Base-by-base conservation (phyloP, 2,888 invertebrate species). In the Cephus spinipes region DNA sequence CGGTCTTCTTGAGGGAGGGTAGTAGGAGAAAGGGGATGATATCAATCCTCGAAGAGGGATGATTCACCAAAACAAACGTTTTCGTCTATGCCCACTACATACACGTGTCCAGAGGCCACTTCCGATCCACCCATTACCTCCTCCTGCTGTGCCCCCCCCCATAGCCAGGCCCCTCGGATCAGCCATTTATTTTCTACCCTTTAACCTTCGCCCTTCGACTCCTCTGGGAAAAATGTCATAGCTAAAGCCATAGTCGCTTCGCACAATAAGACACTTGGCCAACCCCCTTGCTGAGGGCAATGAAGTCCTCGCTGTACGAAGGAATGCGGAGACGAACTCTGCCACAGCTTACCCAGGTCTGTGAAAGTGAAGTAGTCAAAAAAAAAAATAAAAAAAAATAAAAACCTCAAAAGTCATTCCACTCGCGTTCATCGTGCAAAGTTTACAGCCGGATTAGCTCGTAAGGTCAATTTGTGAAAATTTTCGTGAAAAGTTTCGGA, bases 181-280 rank as follows among this genome's bases (percentile, higher is more conserved):
- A 0, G 11, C 71, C 31, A 71, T 31, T 71, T 30, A 31, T 30
- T 32, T 71, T 71, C 15, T 12, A 30, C 9, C 71, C 33, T 30
- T 11, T 31, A 15, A 71, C 71, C 33, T 71, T 71, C 3, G 31
- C 30, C 71, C 15, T 32, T 31, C 31, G 33, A 32, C 40, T 9
- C 40, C 40, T 23, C 40, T 55, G 40, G 40, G 40, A 55, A 23
- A 55, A 23, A 55, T 9, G 40, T 55, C 40, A 55, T 55, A 23
- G 40, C 23, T 9, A 23, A 23, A 55, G 40, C 15, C 1, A 55
- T 23, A 33, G 9, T 71, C 71, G 31, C 11, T 71, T 11, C 12
- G 71, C 71, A 33, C 71, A 71, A 71, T 71, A 71, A 71, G 12
- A 71, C 31, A 71, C 31, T 69, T 69, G 30, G 40, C 23, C 32